Percentiles rank a stretch among this genome's conserved stretches.
phyloP scores from a whole-genome alignment of 2,113 vertebrate genomes.

The Bubo scandiacus region DNA sequence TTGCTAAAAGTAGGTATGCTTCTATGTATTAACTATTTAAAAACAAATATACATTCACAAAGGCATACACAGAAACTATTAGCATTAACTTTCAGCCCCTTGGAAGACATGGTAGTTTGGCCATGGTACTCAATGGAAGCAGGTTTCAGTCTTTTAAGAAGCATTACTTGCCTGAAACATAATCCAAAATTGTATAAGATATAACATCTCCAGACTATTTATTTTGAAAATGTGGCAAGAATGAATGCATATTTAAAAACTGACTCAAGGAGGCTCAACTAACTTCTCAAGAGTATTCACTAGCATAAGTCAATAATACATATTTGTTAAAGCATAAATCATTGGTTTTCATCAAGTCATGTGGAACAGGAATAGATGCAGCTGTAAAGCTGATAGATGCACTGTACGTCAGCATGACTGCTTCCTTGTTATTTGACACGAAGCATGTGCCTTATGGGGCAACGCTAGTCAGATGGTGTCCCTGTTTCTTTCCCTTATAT shows the following conservation, averaged over 20 bases:
- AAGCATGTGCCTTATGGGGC: neutral
- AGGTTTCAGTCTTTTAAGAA: neutral
- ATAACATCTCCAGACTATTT: neutral
- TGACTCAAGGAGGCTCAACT: neutral
- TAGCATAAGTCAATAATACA: neutral
- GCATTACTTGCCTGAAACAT: neutral
- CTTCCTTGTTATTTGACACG: neutral
- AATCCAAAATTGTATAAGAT: neutral
- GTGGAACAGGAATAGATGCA: neutral
- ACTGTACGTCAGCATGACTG: neutral
- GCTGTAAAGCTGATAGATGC: neutral
- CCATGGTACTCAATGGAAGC: neutral
- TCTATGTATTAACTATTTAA: neutral
- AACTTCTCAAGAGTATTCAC: neutral
- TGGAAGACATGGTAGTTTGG: neutral
- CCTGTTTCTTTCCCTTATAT: neutral
- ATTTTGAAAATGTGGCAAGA: neutral
- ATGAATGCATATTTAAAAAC: neutral
- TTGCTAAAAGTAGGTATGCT: neutral
- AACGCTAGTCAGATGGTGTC: neutral
- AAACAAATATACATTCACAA: neutral
- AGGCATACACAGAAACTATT: neutral
- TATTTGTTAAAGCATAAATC: neutral
- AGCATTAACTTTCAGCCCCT: neutral
- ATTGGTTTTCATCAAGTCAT: neutral